Conservation (phyloP, 2,113 vertebrate species). For the Pimephales promelas region DNA sequence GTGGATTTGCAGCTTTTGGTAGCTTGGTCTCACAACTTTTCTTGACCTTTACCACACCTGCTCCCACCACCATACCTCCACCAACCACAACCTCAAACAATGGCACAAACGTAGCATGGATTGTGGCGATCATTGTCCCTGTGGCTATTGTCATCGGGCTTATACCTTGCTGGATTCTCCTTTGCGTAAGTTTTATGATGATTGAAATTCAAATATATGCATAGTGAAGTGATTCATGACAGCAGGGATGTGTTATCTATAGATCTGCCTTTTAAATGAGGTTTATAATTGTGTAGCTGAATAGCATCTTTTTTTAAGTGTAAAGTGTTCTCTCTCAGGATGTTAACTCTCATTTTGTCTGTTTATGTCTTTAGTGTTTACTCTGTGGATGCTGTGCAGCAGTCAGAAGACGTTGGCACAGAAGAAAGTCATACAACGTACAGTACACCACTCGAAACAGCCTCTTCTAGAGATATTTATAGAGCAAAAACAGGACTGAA, state of each 20-base stretch:
- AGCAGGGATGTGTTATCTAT: not conserved
- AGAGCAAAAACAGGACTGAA: not conserved
- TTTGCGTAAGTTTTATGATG: conserved; percentile 43
- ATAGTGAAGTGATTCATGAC: not conserved
- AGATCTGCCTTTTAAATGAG: no score
- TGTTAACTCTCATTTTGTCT: not conserved
- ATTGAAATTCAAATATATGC: not conserved
- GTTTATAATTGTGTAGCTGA: not conserved
- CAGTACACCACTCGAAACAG: conserved; percentile 29
- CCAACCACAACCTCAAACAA: not conserved
- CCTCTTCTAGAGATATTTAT: conserved; percentile 20
- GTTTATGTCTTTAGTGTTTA: conserved; percentile 37
- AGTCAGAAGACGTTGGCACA: conserved; percentile 40
- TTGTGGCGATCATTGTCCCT: conserved; percentile 53
- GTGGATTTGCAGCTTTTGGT: not conserved
- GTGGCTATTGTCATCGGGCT: conserved; percentile 41
- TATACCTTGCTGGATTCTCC: conserved; percentile 48
- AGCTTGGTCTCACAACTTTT: not conserved
- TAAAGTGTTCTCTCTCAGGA: no score
- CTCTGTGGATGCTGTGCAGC: conserved; percentile 48
- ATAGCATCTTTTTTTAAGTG: not conserved
- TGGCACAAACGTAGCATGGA: conserved; percentile 34
- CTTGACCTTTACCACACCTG: not conserved
- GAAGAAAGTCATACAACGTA: conserved; percentile 27
- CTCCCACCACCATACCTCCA: not conserved